Base-by-base conservation (phyloP, 1,140 invertebrate species). In the Polypedilum vanderplanki region DNA sequence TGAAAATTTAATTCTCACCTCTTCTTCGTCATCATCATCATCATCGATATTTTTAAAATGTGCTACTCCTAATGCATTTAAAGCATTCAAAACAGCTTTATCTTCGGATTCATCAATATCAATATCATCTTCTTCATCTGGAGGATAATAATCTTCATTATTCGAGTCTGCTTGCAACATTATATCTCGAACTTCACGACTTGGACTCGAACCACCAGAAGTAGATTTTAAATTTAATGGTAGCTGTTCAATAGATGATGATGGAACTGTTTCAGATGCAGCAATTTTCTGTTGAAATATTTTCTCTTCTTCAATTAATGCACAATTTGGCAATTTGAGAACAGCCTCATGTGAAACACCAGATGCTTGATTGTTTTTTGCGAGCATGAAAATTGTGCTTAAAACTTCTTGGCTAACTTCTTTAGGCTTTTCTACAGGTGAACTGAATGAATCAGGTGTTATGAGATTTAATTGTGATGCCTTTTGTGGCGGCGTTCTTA, bases 401-500 rank as follows among this genome's bases (percentile, higher is more conserved):
- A 81, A 64, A 5, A 83, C 81, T n/a, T 81, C 80, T 3, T 78
- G 79, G 67, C 81, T 80, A 12, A 83, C 81, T 46, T 77, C 73
- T 74, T 79, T 77, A 7, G 78, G 75, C 57, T 75, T 76, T 64
- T 86, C 85, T 9, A 84, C 84, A 1, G 88, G 85, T 64, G 86
- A 91, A 83, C 88, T 93, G 78, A 96, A 97, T 7, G 92, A 93
- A 81, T 96, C 93, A 0, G 94, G 94, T 1, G 93, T 94, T 87
- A 97, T 91, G 1, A 96, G 86, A 79, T 90, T 93, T 81, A 82
- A 3, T 79, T 79, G 15, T 80, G 67, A n/a, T 79, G 79, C 8
- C 79, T 77, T 4, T 80, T 74, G 73, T 41, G 40, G 46, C n/a
- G 57, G 22, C 87, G 77, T 40, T 75, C 22, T 74, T 22, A 18